Percentiles rank a stretch among this genome's conserved stretches.
phyloP scores from a whole-genome alignment of 2,113 vertebrate genomes.

The Piaya cayana region DNA sequence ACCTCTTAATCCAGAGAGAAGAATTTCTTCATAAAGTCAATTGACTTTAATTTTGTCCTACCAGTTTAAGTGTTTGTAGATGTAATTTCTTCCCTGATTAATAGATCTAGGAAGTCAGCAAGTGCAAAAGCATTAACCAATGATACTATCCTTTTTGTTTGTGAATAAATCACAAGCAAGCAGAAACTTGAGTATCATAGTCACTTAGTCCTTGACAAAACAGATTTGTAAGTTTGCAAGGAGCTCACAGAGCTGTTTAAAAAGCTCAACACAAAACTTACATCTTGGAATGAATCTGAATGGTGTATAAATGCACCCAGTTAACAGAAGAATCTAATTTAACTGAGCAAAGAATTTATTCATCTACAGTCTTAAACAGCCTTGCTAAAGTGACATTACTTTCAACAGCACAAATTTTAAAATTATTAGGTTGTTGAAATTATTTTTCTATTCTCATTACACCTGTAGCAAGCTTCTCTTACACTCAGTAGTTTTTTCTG shows the following conservation, averaged over 20 bases:
- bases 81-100: neutral
- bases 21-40: neutral
- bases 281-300: neutral
- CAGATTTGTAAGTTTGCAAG: neutral
- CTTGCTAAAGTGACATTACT: neutral
- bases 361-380: neutral
- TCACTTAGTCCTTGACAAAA: neutral
- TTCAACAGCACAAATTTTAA: neutral
- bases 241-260: neutral
- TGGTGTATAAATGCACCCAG: neutral
- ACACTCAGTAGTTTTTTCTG: neutral
- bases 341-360: neutral
- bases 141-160: neutral
- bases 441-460: neutral
- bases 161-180: neutral
- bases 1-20: neutral
- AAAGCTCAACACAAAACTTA: neutral
- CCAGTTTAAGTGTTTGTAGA: neutral
- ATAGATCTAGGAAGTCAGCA: neutral
- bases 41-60: neutral
- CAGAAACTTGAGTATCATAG: neutral
- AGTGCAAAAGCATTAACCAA: neutral
- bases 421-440: neutral
- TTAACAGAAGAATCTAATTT: neutral
- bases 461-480: neutral